These are phyloP conservation scores for Altica lythri DNA, from an alignment of 2,888 invertebrate species.

Conservation along the genomic window DNA sequence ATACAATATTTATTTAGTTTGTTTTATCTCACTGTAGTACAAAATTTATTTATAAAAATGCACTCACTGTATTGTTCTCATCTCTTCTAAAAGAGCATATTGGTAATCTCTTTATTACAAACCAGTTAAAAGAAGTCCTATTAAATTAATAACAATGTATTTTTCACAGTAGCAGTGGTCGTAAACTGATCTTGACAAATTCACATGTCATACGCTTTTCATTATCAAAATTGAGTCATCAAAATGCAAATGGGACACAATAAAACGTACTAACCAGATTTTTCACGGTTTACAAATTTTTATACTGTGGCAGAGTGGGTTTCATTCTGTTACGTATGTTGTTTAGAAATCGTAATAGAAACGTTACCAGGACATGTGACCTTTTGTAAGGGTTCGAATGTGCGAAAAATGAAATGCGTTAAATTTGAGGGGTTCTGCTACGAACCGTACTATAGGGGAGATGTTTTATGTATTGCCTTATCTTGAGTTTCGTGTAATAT, in stretches of 20 bases:
- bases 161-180: slow-evolving; percentile 2
- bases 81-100: too few relatives aligned
- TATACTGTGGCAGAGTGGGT: slow-evolving; percentile 37
- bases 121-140: too few relatives aligned
- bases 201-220: slow-evolving; percentile 41
- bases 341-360: slow-evolving; percentile 38
- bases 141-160: too few relatives aligned
- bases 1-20: too few relatives aligned
- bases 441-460: slow-evolving; percentile 14
- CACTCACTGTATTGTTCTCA: too few relatives aligned
- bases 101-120: too few relatives aligned
- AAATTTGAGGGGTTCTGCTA: slow-evolving; percentile 29
- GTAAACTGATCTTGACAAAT: slow-evolving; percentile 31
- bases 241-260: slow-evolving; percentile 38
- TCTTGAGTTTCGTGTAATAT: too few relatives aligned
- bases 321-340: slow-evolving; percentile 24
- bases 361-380: slow-evolving; percentile 45
- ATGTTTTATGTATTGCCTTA: slow-evolving; percentile 11
- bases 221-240: slow-evolving; percentile 37
- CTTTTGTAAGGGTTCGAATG: slow-evolving; percentile 40
- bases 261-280: slow-evolving; percentile 40
- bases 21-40: too few relatives aligned
- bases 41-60: too few relatives aligned
- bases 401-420: slow-evolving; percentile 42
- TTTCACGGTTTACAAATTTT: slow-evolving; percentile 45